phyloP scores from a whole-genome alignment of 30 jellyfish, hydroid and myxozoan species.

The Aurelia aurita complex sp. Pacific region DNA sequence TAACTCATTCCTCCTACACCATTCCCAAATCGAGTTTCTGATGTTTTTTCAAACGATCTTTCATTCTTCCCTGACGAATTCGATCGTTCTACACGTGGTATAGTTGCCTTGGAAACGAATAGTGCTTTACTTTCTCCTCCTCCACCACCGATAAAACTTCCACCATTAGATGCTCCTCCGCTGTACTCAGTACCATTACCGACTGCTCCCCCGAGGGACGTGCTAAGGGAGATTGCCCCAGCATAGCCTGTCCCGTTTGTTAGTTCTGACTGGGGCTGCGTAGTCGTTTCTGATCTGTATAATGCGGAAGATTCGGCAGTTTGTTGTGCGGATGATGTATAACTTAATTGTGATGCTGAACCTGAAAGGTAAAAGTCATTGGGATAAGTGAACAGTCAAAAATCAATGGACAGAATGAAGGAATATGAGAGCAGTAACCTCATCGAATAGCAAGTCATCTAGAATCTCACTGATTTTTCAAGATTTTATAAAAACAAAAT shows the following conservation, averaged over 20 bases:
- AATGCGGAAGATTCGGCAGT: constrained; percentile 61
- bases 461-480: too few species aligned
- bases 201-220: not conserved
- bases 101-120: constrained; percentile 49
- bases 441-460: too few species aligned
- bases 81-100: constrained; percentile 68
- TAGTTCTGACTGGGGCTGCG: constrained; percentile 51
- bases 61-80: constrained; percentile 56
- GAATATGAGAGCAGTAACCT: too few species aligned
- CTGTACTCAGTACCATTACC: constrained; percentile 1
- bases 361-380: constrained; percentile 21
- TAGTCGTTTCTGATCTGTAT: constrained; percentile 21
- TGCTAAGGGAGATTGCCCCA: not conserved
- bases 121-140: constrained; percentile 40
- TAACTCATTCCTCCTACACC: constrained; percentile 54
- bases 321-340: constrained; percentile 62
- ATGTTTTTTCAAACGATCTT: constrained; percentile 36
- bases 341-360: constrained; percentile 77
- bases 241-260: constrained; percentile 21
- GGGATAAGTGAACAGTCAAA: too few species aligned
- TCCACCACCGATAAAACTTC: not conserved
- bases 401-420: too few species aligned
- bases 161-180: not conserved
- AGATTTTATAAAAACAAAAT: too few species aligned
- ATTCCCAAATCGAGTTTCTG: constrained; percentile 49